Conservation (phyloP, 2,113 vertebrate genomes). For the Sinocyclocheilus maitianheensis region DNA sequence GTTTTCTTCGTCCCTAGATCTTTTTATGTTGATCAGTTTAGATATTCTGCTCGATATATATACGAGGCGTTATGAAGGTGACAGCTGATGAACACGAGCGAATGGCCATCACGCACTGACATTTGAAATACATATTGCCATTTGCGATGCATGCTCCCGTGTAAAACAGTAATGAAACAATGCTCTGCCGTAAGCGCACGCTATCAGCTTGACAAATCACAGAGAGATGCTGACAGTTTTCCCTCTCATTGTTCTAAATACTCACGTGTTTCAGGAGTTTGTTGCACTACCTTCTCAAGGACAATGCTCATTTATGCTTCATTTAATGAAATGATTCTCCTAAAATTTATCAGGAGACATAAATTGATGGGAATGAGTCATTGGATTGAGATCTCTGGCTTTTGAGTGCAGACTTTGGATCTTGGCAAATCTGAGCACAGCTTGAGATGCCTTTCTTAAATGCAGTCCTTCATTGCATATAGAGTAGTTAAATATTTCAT, state of each 20-base stretch:
- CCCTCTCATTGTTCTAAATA: background rate
- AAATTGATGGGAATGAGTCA: background rate
- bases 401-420: background rate
- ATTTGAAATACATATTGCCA: slow-evolving; percentile 43
- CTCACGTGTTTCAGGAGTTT: background rate
- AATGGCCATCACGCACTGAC: slow-evolving; percentile 58
- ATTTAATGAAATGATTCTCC: background rate
- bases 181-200: background rate
- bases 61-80: slow-evolving; percentile 54
- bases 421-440: background rate
- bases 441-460: too few species aligned
- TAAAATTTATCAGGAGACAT: background rate
- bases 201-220: slow-evolving; percentile 3
- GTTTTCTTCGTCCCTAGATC: slow-evolving; percentile 50
- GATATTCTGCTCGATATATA: slow-evolving; percentile 62
- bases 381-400: background rate
- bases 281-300: background rate
- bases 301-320: background rate
- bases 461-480: too few species aligned
- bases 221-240: background rate
- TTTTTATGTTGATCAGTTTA: slow-evolving; percentile 68
- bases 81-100: slow-evolving; percentile 69
- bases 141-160: slow-evolving; percentile 7
- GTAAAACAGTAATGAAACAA: slow-evolving; percentile 31
- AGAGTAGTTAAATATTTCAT: background rate